Base-by-base conservation (phyloP, 2,113 vertebrate genomes). In the Astur gentilis region DNA sequence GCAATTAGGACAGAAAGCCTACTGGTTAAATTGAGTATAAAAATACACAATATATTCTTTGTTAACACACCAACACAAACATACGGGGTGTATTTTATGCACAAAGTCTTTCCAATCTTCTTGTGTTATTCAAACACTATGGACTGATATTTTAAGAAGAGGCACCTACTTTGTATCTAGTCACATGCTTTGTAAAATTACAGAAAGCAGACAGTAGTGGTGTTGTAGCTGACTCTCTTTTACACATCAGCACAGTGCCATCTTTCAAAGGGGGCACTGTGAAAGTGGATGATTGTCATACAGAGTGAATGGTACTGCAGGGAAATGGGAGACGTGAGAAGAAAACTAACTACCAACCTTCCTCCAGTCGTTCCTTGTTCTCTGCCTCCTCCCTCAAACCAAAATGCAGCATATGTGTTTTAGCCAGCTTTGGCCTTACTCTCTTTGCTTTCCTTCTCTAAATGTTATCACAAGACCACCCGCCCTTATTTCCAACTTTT, bases 221-320 rank as follows among this genome's bases (percentile, higher is more conserved):
- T 50, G 38, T 3, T 94, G 65, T 80, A 90, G 64, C 76, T 64
- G 57, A 89, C 58, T 90, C 61, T 93, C 71, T 54, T 57, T 75
- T 27, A 60, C 65, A 84, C 34, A 83, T 42, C 62, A 94, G 54
- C 62, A 78, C 31, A 70, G 50, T 65, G 72, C 54, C 72, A 84
- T 94, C 72, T 83, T 95, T 96, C 82, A 90, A 95, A 97, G 65
- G 47, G 47, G 34, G 29, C 40, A 95, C 90, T 87, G 86, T 83
- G 82, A 80, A 95, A 92, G 60, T 71, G 44, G 72, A 90, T 34
- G 66, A 93, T 26, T 89, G 72, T 92, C 90, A 95, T 61, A 93
- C 6, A 31, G 72, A 96, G 76, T 92, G 62, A 96, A 93, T 44
- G 36, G 65, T 81, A 86, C 65, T 66, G 77, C 22, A 86, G 54